Conservation (phyloP, 1,140 invertebrate genomes). For the Halyomorpha halys region DNA sequence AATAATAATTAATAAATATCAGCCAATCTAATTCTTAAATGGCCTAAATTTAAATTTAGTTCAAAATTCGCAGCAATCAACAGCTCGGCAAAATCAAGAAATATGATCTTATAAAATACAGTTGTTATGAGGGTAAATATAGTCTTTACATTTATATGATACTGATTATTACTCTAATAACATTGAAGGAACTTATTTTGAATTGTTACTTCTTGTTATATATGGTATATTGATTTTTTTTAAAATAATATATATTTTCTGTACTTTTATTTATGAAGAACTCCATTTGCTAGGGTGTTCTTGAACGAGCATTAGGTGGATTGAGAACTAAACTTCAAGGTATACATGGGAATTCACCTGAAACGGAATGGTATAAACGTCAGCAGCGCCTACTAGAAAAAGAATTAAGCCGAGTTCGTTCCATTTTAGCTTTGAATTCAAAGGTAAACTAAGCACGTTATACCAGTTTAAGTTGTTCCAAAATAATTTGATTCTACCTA, state of each 20-base stretch:
- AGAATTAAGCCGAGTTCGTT: conserved; percentile 69
- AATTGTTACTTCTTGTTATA: background rate
- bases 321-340: conserved; percentile 53
- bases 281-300: conserved; percentile 48
- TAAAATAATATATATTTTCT: background rate
- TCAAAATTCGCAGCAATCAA: no score
- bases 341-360: conserved; percentile 47
- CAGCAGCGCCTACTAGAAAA: conserved; percentile 66
- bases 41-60: no score
- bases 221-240: background rate
- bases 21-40: no score
- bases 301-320: conserved; percentile 61
- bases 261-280: background rate
- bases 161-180: no score
- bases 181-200: no score
- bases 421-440: conserved; percentile 77
- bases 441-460: conserved; percentile 49
- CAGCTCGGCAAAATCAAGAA: no score
- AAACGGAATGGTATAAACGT: conserved; percentile 55
- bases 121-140: no score
- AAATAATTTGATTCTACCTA: background rate
- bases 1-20: no score
- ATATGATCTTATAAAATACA: no score
- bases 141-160: no score
- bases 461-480: conserved; percentile 8